A percentile compares a stretch with the other conserved stretches of the same genome.
phyloP scores from a whole-genome alignment of 2,888 invertebrate genomes.

The Onthophagus sagittarius region DNA sequence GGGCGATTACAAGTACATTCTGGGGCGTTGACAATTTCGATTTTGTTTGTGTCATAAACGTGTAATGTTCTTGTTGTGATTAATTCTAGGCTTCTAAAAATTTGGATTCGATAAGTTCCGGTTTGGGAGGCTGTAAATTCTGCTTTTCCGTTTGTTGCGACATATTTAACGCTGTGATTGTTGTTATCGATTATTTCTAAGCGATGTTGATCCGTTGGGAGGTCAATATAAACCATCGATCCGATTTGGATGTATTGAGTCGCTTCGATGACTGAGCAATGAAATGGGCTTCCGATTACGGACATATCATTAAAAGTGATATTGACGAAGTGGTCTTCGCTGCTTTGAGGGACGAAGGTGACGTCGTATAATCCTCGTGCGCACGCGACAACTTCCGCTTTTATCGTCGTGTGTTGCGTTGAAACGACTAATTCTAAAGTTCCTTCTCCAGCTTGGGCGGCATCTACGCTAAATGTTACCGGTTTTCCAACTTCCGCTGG shows the following conservation, averaged over 20 bases:
- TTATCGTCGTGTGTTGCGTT: conserved; percentile 83
- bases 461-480: conserved; percentile 90
- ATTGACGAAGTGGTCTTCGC: conserved; percentile 85
- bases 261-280: conserved; percentile 65
- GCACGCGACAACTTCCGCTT: conserved; percentile 78
- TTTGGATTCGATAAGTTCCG: conserved; percentile 47
- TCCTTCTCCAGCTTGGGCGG: conserved; percentile 92
- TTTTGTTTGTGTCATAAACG: conserved; percentile 67
- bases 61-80: conserved; percentile 53
- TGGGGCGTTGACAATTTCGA: conserved; percentile 45
- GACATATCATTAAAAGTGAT: conserved; percentile 92
- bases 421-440: conserved; percentile 89
- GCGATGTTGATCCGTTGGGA: conserved; percentile 59
- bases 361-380: conserved; percentile 89
- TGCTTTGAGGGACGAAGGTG: conserved; percentile 87
- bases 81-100: conserved; percentile 38
- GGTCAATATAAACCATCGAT: conserved; percentile 57
- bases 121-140: conserved; percentile 58
- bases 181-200: conserved; percentile 65
- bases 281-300: conserved; percentile 87
- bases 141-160: conserved; percentile 44
- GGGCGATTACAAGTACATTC: conserved; percentile 80
- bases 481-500: conserved; percentile 73
- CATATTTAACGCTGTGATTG: conserved; percentile 52
- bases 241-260: conserved; percentile 72